phyloP scores from a whole-genome alignment of 2,888 invertebrate genomes.

The Girardia tigrina region DNA sequence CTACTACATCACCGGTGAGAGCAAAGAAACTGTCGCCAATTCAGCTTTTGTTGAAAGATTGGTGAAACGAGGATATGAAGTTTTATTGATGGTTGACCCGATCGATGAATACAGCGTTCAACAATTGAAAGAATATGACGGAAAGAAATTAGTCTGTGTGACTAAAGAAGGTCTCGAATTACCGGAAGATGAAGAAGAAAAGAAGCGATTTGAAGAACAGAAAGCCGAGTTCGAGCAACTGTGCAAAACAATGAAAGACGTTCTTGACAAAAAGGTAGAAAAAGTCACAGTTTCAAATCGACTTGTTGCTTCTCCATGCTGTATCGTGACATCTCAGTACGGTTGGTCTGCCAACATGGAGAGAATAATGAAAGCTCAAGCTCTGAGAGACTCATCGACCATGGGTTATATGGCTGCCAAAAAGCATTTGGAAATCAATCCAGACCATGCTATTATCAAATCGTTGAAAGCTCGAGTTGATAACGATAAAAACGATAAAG shows the following conservation, averaged over 20 bases:
- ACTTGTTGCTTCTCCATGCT: constrained; percentile 89
- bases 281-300: constrained; percentile 88
- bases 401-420: constrained; percentile 99
- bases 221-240: constrained; percentile 64
- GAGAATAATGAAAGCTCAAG: constrained; percentile 98
- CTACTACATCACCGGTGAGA: constrained; percentile 77
- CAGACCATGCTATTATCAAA: constrained; percentile 81
- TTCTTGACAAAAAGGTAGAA: constrained; percentile 91
- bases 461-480: constrained; percentile 64
- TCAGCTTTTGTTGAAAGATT: constrained; percentile 94
- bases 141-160: constrained; percentile 82
- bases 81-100: constrained; percentile 92
- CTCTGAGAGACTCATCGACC: constrained; percentile 81
- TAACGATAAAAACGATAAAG: constrained; percentile 90
- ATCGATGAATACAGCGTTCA: constrained; percentile 98
- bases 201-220: constrained; percentile 85
- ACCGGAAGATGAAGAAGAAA: constrained; percentile 91
- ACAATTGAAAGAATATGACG: constrained; percentile 92
- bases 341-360: constrained; percentile 99
- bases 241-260: constrained; percentile 73
- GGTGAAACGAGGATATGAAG: constrained; percentile 90
- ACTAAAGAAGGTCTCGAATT: constrained; percentile 93
- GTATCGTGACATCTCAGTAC: constrained; percentile 93
- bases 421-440: constrained; percentile 94
- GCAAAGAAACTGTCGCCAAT: constrained; percentile 78